Evolutionary conservation across 2,797 vertebrate species (phyloP).

Genomic region (Thamnophis elegans): DNA sequence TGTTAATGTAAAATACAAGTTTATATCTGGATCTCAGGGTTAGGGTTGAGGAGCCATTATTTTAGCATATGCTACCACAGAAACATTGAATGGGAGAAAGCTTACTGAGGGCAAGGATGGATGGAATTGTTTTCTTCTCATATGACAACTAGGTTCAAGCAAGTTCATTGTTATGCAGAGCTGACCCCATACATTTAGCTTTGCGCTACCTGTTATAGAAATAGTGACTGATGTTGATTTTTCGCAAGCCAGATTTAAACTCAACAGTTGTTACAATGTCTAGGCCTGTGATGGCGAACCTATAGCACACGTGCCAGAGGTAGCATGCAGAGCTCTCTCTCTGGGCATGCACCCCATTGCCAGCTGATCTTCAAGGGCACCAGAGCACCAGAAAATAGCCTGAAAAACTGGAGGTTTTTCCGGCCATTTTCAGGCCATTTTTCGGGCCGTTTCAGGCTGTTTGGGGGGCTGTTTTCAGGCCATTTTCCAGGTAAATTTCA

Average conservation of each 20-base stretch:
- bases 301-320: too few species aligned
- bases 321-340: too few species aligned
- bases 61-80: background rate
- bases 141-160: background rate
- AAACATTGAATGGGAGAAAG: background rate
- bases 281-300: background rate
- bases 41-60: background rate
- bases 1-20: background rate
- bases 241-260: background rate
- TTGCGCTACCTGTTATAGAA: constrained; percentile 3
- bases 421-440: too few species aligned
- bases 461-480: too few species aligned
- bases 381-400: too few species aligned
- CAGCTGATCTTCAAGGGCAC: too few species aligned
- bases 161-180: background rate
- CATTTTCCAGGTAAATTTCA: too few species aligned
- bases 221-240: background rate
- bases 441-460: too few species aligned
- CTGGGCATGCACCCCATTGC: too few species aligned
- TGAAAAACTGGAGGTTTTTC: too few species aligned
- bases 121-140: background rate
- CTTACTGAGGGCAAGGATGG: background rate
- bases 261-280: background rate
- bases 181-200: background rate
- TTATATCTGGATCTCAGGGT: background rate